phyloP scores from a whole-genome alignment of 2,888 invertebrate species.

The Tholera decimalis region DNA sequence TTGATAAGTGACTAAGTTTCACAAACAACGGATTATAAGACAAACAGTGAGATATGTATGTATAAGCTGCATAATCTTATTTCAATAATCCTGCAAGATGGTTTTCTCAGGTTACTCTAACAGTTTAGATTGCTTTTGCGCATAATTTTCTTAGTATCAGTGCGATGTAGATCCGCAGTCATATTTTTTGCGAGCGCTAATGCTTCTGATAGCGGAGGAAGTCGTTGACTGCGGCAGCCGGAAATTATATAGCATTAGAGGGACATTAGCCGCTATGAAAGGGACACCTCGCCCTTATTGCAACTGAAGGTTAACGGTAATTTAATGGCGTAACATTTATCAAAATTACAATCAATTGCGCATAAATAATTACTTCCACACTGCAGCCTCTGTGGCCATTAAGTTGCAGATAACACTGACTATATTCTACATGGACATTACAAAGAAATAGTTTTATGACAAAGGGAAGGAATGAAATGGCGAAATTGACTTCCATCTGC shows the following conservation, averaged over 20 bases:
- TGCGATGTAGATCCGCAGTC: constrained; percentile 61
- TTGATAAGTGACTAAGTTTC: constrained; percentile 52
- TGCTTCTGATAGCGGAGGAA: constrained; percentile 79
- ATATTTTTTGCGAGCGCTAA: constrained; percentile 78
- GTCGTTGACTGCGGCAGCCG: constrained; percentile 74
- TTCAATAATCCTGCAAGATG: constrained; percentile 52
- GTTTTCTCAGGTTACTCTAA: constrained; percentile 26
- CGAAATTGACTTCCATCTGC: constrained; percentile 38
- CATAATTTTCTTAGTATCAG: constrained; percentile 66
- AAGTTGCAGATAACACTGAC: constrained; percentile 27
- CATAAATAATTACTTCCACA: constrained; percentile 52
- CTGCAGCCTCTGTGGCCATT: constrained; percentile 25
- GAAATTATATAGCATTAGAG: constrained; percentile 86
- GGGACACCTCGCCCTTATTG: constrained; percentile 73
- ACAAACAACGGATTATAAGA: constrained; percentile 55
- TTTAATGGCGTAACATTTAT: constrained; percentile 60
- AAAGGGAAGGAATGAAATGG: constrained; percentile 42
- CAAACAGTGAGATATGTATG: constrained; percentile 38
- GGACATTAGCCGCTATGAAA: constrained; percentile 83
- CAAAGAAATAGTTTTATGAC: constrained; percentile 26
- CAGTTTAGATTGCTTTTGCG: constrained; percentile 55
- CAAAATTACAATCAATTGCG: constrained; percentile 46
- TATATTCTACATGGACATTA: constrained; percentile 7
- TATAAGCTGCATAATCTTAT: constrained; percentile 47
- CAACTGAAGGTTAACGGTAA: constrained; percentile 55